These are phyloP conservation scores for Otus scops DNA, from an alignment of 2,797 vertebrate species.

Conservation along the genomic window DNA sequence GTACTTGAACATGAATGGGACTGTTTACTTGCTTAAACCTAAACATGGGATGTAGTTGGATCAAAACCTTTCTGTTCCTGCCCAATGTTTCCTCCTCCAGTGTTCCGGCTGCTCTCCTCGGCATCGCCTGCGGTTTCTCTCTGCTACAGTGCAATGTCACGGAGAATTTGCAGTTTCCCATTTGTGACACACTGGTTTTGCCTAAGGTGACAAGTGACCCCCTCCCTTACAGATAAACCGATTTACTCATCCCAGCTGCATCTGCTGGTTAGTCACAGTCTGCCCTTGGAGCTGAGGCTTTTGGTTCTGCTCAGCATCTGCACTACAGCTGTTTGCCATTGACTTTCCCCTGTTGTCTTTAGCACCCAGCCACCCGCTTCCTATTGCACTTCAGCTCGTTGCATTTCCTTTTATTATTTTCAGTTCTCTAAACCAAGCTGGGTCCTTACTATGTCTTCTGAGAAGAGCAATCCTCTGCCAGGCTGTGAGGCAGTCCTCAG, in stretches of 20 bases:
- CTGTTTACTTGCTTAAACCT: constrained; percentile 44
- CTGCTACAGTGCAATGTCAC: accelerated
- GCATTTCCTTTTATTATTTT: neutral
- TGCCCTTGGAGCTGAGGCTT: neutral
- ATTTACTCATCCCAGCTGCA: neutral
- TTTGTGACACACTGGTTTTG: constrained; percentile 10
- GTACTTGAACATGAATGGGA: constrained; percentile 29
- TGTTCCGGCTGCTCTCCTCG: neutral
- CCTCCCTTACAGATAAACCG: neutral
- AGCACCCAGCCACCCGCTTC: neutral
- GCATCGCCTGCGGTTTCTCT: neutral
- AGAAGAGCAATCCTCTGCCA: neutral
- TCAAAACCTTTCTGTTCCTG: constrained; percentile 41
- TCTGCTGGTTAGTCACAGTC: neutral
- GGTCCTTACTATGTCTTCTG: neutral
- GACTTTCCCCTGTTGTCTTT: constrained; percentile 19
- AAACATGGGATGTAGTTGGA: constrained; percentile 44
- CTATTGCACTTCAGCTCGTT: neutral
- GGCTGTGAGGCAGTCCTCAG: neutral
- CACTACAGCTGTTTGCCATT: constrained; percentile 32
- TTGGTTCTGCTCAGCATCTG: constrained; percentile 31
- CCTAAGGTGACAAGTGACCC: constrained; percentile 33
- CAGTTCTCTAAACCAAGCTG: neutral
- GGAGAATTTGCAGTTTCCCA: neutral
- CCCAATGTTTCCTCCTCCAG: neutral